Evolutionary conservation across 2,888 invertebrate species (phyloP).

Genomic region (Chrysolina haemoptera): DNA sequence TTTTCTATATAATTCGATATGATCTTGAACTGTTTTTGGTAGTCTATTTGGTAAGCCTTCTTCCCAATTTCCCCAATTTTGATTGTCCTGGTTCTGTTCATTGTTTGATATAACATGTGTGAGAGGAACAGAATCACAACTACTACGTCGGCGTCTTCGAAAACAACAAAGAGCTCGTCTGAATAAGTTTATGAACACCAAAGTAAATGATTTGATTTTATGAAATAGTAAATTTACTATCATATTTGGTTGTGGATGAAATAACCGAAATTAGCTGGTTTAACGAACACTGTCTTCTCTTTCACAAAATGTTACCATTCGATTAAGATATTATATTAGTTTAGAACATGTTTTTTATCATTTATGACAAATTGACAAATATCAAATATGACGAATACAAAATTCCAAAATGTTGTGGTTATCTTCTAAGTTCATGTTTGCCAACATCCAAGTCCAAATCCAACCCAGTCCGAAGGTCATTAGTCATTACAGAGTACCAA

Average conservation of each 20-base stretch:
- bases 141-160: slow-evolving; percentile 71
- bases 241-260: slow-evolving; percentile 37
- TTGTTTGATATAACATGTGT: slow-evolving; percentile 72
- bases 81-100: slow-evolving; percentile 57
- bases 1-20: slow-evolving; percentile 77
- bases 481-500: no score
- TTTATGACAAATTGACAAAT: no score
- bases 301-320: neutral
- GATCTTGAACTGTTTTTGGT: slow-evolving; percentile 74
- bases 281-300: neutral
- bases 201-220: slow-evolving; percentile 73
- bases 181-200: slow-evolving; percentile 72
- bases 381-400: no score
- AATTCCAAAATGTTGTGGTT: neutral
- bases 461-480: no score
- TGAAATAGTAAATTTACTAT: slow-evolving; percentile 48
- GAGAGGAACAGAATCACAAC: slow-evolving; percentile 73
- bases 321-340: neutral
- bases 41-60: slow-evolving; percentile 68
- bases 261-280: neutral
- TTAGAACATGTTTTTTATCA: no score
- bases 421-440: no score
- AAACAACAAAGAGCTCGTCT: slow-evolving; percentile 77
- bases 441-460: no score
- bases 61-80: slow-evolving; percentile 77